Conservation (phyloP, 2,113 vertebrate genomes). For the Corythornis cristatus region DNA sequence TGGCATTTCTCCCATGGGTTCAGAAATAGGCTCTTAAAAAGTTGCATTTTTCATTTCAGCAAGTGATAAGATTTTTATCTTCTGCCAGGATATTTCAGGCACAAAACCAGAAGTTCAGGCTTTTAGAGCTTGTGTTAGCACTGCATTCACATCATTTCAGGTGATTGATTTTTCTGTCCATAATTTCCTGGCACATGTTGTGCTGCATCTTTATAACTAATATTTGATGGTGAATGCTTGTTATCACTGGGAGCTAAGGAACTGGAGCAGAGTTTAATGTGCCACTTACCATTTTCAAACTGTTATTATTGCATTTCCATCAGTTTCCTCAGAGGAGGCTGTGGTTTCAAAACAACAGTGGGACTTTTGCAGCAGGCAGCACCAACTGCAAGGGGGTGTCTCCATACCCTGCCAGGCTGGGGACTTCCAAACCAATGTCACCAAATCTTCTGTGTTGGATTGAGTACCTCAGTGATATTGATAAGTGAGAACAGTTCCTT, state of each 20-base stretch:
- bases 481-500: neutral
- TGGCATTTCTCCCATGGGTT: neutral
- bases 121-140: neutral
- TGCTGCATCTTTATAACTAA: slow-evolving; percentile 29
- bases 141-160: neutral
- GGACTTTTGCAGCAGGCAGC: neutral
- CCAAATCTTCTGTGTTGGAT: neutral
- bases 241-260: slow-evolving; percentile 4
- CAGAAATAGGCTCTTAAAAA: neutral
- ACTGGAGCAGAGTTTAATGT: slow-evolving; percentile 48
- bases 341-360: accelerated
- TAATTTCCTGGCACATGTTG: neutral
- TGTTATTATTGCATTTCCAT: neutral
- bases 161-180: slow-evolving; percentile 21
- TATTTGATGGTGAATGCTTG: slow-evolving; percentile 12
- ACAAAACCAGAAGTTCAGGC: neutral
- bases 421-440: neutral
- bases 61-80: slow-evolving; percentile 14
- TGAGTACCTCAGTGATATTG: neutral
- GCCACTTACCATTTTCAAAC: slow-evolving; percentile 8
- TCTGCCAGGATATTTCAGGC: neutral
- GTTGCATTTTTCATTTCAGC: neutral
- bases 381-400: neutral
- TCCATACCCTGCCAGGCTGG: neutral
- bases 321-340: neutral